Conservation (phyloP, 2,113 vertebrate species). For the Girardinichthys multiradiatus region DNA sequence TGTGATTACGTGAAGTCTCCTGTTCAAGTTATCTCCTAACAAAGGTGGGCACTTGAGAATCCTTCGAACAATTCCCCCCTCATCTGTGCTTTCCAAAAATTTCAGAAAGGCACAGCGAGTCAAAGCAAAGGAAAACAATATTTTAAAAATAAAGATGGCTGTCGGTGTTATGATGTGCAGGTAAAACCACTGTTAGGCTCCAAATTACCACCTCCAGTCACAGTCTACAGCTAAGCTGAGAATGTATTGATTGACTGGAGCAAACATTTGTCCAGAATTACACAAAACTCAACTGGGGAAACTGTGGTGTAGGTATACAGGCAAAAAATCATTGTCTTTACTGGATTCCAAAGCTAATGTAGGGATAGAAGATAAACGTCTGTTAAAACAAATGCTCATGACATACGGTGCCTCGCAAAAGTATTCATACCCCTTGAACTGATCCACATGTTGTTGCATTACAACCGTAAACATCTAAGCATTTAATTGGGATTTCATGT, state of each 20-base stretch:
- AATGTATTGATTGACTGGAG: not conserved
- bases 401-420: too few species aligned
- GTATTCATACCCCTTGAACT: not conserved
- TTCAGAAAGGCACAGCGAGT: not conserved
- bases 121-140: constrained; percentile 8
- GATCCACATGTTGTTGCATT: too few species aligned
- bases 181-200: constrained; percentile 7
- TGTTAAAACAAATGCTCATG: too few species aligned
- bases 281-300: not conserved
- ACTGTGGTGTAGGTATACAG: not conserved
- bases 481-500: not conserved
- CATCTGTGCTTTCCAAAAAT: not conserved
- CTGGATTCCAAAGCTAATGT: not conserved
- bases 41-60: not conserved
- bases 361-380: not conserved
- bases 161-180: not conserved
- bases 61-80: not conserved
- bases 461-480: not conserved
- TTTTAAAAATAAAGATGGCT: constrained; percentile 10
- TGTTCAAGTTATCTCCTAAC: not conserved
- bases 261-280: constrained; percentile 1
- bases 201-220: constrained; percentile 9
- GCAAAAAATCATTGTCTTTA: not conserved
- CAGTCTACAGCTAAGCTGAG: constrained; percentile 1
- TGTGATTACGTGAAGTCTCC: not conserved